These are phyloP conservation scores for Oryzias curvinotus DNA, from an alignment of 2,113 vertebrate genomes.

Conservation along the genomic window DNA sequence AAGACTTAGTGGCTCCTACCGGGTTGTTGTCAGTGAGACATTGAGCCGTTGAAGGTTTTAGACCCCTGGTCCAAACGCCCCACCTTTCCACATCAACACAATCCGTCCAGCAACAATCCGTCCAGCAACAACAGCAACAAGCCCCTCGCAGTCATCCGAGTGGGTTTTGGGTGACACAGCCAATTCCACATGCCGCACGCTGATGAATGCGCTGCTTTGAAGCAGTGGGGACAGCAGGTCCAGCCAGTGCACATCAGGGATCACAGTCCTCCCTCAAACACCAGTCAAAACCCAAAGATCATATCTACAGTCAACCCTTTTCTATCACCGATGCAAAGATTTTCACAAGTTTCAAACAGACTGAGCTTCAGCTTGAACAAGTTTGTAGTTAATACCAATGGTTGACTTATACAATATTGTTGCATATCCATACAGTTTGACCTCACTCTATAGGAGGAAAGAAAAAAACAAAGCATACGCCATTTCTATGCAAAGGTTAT, in stretches of 20 bases:
- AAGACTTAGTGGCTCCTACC: too few relatives aligned
- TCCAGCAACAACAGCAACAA: slow-evolving; percentile 15
- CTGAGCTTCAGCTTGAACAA: slow-evolving; percentile 8
- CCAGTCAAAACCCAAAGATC: neutral
- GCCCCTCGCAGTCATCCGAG: slow-evolving; percentile 43
- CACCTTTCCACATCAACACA: neutral
- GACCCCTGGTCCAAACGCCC: slow-evolving; percentile 8
- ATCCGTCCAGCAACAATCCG: slow-evolving; percentile 8
- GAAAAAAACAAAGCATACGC: too few relatives aligned
- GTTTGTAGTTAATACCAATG: slow-evolving; percentile 2
- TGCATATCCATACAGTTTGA: too few relatives aligned
- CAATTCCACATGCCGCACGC: slow-evolving; percentile 37
- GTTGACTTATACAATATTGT: too few relatives aligned
- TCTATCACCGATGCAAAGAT: too few relatives aligned
- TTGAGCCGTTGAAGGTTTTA: too few relatives aligned
- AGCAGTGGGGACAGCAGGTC: slow-evolving; percentile 44
- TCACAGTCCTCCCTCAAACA: slow-evolving; percentile 16
- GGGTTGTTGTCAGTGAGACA: too few relatives aligned
- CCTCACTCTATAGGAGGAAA: too few relatives aligned
- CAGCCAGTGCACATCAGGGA: slow-evolving; percentile 24
- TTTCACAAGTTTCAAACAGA: too few relatives aligned
- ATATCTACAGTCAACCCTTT: neutral
- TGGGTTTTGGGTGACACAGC: slow-evolving; percentile 39
- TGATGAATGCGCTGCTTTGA: slow-evolving; percentile 56
- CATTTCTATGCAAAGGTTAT: too few relatives aligned